Base-by-base conservation (phyloP, 2,888 invertebrate species). In the Patella ulyssiponensis region DNA sequence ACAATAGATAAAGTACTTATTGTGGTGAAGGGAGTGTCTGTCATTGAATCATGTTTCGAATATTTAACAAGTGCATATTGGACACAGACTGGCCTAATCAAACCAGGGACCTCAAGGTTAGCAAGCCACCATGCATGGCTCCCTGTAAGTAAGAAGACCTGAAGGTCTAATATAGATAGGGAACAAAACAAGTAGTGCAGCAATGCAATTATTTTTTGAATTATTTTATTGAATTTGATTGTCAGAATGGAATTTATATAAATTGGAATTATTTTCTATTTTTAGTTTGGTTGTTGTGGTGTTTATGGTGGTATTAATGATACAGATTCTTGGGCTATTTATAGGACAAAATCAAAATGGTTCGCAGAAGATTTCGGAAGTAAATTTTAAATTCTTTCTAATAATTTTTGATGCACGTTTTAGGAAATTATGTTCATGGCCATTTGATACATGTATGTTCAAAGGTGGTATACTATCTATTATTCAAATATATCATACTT, bases 201-300 rank as follows among this genome's bases (percentile, higher is more conserved):
- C 33, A 7, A 33, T 33, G 33, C 33, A 4, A 33, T 33, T 33
- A 5, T 33, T 33, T 33, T 33, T 5, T 33, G 2, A 27, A 27
- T 27, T 33, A 5, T 33, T 5, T 33, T 33, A 33, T 33, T 33
- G 4, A 33, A 33, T 33, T 33, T 33, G 33, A 33, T 33, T 0
- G 33, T 33, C 33, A 33, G 33, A 33, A 33, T 33, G 33, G 33
- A 33, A 44, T 44, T 44, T 44, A 44, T 44, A 44, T 44, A 44
- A 44, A 9, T 1, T 44, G 44, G 9, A 44, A 9, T 44, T 44
- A 9, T 64, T 23, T 23, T 64, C 14, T 64, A 64, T 52, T 80
- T 82, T 33, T 82, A 88, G 88, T 87, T 88, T 82, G 71, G 80
- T 23, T 88, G 88, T 75, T 88, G 88, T 84, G 88, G 88, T 44